Evolutionary conservation across 2,888 invertebrate species (phyloP).

Genomic region (Deilephila porcellus): DNA sequence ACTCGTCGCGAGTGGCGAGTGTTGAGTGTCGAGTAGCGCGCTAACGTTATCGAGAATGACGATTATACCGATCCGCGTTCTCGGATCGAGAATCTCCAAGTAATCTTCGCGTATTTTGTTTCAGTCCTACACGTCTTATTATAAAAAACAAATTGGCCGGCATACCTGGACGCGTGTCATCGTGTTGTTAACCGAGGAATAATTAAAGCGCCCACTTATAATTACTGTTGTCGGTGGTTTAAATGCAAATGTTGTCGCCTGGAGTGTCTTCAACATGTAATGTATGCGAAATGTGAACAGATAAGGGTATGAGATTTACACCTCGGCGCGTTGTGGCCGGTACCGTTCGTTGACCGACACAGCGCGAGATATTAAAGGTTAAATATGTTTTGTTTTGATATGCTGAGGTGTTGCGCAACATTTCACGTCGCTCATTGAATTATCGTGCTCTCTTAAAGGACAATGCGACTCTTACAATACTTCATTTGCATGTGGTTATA

Average conservation of each 20-base stretch:
- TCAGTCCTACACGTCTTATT: conserved; percentile 49
- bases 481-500: background rate
- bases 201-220: conserved; percentile 76
- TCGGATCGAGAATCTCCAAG: conserved; percentile 31
- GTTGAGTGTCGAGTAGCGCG: background rate
- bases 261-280: conserved; percentile 58
- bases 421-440: conserved; percentile 16
- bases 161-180: conserved; percentile 67
- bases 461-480: background rate
- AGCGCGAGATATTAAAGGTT: conserved; percentile 29
- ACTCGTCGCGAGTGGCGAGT: conserved; percentile 16
- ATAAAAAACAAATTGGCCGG: conserved; percentile 73
- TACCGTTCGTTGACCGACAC: conserved; percentile 68
- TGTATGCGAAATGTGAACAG: conserved; percentile 73
- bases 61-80: conserved; percentile 30
- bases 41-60: conserved; percentile 30
- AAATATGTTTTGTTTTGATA: conserved; percentile 29
- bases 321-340: conserved; percentile 64
- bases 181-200: conserved; percentile 65
- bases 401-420: conserved; percentile 15
- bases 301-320: conserved; percentile 79
- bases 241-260: conserved; percentile 82
- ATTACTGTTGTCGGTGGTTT: conserved; percentile 72
- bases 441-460: background rate
- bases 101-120: conserved; percentile 29